phyloP scores from a whole-genome alignment of 2,113 vertebrate genomes.

The Circaetus gallicus region DNA sequence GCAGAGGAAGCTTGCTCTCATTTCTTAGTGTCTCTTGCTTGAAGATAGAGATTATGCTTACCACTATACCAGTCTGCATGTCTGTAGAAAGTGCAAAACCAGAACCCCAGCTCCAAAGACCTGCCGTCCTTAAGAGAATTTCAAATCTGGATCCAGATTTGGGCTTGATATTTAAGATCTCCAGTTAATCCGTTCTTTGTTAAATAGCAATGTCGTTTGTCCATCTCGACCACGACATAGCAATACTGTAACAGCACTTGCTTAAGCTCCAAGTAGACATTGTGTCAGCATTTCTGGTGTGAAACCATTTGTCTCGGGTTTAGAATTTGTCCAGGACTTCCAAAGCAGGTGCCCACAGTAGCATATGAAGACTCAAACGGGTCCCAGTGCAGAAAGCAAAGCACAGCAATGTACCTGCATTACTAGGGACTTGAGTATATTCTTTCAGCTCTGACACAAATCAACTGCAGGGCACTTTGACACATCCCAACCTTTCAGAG shows the following conservation, averaged over 20 bases:
- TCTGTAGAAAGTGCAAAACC: not conserved
- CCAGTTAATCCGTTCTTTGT: not conserved
- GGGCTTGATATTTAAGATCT: not conserved
- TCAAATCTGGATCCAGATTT: not conserved
- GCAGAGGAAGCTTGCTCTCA: rapidly evolving
- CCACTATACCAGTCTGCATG: rapidly evolving
- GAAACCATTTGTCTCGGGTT: not conserved
- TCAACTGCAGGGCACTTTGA: slow-evolving; percentile 37
- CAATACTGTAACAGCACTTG: not conserved
- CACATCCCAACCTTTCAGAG: slow-evolving; percentile 51
- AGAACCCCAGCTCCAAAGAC: not conserved
- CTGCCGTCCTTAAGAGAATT: not conserved
- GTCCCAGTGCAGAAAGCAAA: not conserved
- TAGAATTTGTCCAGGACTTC: not conserved
- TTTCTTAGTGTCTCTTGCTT: not conserved
- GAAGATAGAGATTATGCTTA: not conserved
- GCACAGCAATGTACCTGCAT: not conserved
- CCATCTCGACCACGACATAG: no score
- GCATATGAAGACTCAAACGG: not conserved
- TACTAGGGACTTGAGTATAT: not conserved
- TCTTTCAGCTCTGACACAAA: slow-evolving; percentile 37
- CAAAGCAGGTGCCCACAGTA: not conserved
- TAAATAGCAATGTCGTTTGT: no score
- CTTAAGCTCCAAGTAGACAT: not conserved
- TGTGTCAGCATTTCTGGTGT: not conserved